Base-by-base conservation (phyloP, 2,113 vertebrate species). In the Microtus pennsylvanicus region DNA sequence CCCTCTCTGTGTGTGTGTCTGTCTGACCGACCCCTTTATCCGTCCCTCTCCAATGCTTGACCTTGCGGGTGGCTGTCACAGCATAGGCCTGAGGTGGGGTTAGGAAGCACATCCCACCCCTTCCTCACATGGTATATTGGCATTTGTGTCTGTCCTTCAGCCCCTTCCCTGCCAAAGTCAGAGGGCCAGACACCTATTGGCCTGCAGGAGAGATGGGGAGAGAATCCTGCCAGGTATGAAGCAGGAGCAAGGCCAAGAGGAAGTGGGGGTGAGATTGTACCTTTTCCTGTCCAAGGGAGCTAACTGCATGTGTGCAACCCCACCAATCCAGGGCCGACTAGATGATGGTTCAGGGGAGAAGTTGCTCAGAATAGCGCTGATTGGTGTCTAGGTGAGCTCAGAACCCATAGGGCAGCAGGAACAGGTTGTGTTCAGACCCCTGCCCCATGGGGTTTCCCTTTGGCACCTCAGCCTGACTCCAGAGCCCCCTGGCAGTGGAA, bases 381-480 rank as follows among this genome's bases (percentile, higher is more conserved):
- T 80, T 0, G 19, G 35, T 72, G 24, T 55, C 89, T 69, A 50
- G 88, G n/a, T 70, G 67, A 85, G 61, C 69, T 19, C 50, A 13
- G 45, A 52, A 19, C 42, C 58, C 55, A 9, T 10, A 38, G 63
- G 28, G 33, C 19, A 50, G 80, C 28, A 14, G 86, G 47, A 58
- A 3, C 19, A 83, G 61, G n/a, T 2, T 16, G 33, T 67, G 8
- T 67, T 75, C 61, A 47, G 17, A 12, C 61, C 58, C 63, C 3
- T 35, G 38, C 28, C 3, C 42, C 5, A 5, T 1, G 26, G 14
- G 55, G 3, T 19, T 3, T 42, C 61, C 12, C 9, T 0, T 17
- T 30, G 13, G 78, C 5, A 42, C 47, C 58, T 65, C 63, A 76
- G 52, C 35, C n/a, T 30, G 13, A 1, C 45, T 67, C 45, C 1